Base-by-base conservation (phyloP, 1,140 invertebrate species). In the Linepithema humile region DNA sequence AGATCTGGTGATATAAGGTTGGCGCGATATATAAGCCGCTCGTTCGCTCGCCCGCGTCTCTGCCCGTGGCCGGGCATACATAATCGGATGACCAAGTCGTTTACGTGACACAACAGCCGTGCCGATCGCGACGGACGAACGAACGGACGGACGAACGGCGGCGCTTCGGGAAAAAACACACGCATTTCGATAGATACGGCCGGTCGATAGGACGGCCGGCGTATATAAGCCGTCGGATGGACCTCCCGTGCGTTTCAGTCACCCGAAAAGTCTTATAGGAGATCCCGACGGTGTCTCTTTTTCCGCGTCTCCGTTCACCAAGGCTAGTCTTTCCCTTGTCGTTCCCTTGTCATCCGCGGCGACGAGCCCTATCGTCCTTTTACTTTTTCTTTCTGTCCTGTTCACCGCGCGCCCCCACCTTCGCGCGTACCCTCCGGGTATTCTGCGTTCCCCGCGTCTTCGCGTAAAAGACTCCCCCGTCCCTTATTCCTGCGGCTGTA, bases 1-100 rank as follows among this genome's bases (percentile, higher is more conserved):
- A 78, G 75, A 78, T 78, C 62, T 32, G 23, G 23, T 53, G 62
- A 78, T 78, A 78, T 78, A 69, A 45, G 48, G 62, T n/a, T 55
- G 45, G 45, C 60, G 53, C 23, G 60, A 53, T 50, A 78, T 67
- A 78, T 78, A 75, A 75, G 57, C n/a, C 6, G 48, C 23, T 62
- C 43, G 45, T 35, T 29, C 59, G 59, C 12, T 48, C 26, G 40
- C 29, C 48, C 40, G 32, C 12, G 15, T 78, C 45, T 65, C 4
- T 32, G 29, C 45, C 43, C 74, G 20, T 77, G 74, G 60, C 20
- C 75, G 23, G 35, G 75, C 75, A 78, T 78, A 69, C 75, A 69
- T 80, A 78, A 78, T 78, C 74, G 74, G 45, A 20, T 38, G 26
- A 70, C 48, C n/a, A n/a, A n/a, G n/a, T n/a, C 45, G 35, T 78